These are phyloP conservation scores for Sebastolobus alascanus DNA, from an alignment of 2,797 vertebrate genomes.

Conservation along the genomic window DNA sequence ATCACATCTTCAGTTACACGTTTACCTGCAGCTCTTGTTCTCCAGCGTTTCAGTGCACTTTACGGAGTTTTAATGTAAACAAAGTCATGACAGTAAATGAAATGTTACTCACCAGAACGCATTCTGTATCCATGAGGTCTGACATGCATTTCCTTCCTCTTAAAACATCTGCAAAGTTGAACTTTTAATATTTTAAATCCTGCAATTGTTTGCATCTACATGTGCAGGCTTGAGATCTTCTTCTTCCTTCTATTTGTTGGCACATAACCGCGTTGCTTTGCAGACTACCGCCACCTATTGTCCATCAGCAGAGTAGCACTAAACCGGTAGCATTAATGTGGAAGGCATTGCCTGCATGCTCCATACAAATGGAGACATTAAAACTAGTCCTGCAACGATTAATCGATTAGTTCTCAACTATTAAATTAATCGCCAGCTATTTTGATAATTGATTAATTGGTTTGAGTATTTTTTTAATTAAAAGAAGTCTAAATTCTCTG, in stretches of 20 bases:
- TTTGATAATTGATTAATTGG: too few species aligned
- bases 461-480: too few species aligned
- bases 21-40: background rate
- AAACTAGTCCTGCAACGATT: too few species aligned
- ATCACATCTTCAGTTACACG: background rate
- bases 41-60: background rate
- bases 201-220: background rate
- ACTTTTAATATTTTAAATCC: background rate
- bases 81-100: too few species aligned
- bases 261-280: background rate
- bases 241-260: background rate
- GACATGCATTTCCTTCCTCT: background rate
- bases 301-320: background rate
- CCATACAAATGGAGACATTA: too few species aligned
- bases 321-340: background rate
- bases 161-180: background rate
- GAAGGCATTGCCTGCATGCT: background rate
- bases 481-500: too few species aligned
- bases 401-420: too few species aligned
- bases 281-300: background rate
- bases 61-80: background rate
- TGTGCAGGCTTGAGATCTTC: background rate
- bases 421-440: too few species aligned
- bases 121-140: background rate
- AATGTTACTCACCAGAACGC: background rate